These are phyloP conservation scores for Myotis brandtii DNA, from an alignment of 2,113 vertebrate genomes.

Conservation along the genomic window DNA sequence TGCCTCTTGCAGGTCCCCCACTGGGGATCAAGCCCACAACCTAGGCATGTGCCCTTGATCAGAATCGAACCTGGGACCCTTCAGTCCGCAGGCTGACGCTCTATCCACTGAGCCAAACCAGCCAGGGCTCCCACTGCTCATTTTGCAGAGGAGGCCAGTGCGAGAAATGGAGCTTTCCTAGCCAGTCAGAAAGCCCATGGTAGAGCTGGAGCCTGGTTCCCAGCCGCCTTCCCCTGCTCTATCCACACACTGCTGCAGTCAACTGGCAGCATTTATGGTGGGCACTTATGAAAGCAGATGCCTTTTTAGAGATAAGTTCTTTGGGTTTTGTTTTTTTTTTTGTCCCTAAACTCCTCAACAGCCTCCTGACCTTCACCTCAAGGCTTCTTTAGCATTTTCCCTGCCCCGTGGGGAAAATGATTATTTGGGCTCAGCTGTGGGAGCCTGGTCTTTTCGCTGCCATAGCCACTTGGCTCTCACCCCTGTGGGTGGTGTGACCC, in stretches of 20 bases:
- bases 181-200: not conserved
- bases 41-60: too few relatives aligned
- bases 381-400: conserved; percentile 3
- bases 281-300: not conserved
- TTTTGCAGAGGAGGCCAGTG: not conserved
- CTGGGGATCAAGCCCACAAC: too few relatives aligned
- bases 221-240: not conserved
- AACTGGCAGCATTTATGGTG: not conserved
- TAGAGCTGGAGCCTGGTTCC: not conserved
- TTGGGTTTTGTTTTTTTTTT: not conserved
- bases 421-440: conserved; percentile 12
- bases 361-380: conserved; percentile 44
- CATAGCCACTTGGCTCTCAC: not conserved
- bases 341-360: not conserved
- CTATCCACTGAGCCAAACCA: too few relatives aligned
- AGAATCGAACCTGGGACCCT: too few relatives aligned
- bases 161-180: not conserved
- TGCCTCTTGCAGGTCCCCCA: too few relatives aligned
- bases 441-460: conserved; percentile 56
- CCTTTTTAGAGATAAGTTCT: not conserved
- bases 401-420: conserved; percentile 50
- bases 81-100: too few relatives aligned
- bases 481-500: not conserved
- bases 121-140: not conserved
- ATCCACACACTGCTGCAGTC: not conserved